These are phyloP conservation scores for Drosophila neocordata DNA, from an alignment of 1,140 invertebrate species.

Conservation along the genomic window DNA sequence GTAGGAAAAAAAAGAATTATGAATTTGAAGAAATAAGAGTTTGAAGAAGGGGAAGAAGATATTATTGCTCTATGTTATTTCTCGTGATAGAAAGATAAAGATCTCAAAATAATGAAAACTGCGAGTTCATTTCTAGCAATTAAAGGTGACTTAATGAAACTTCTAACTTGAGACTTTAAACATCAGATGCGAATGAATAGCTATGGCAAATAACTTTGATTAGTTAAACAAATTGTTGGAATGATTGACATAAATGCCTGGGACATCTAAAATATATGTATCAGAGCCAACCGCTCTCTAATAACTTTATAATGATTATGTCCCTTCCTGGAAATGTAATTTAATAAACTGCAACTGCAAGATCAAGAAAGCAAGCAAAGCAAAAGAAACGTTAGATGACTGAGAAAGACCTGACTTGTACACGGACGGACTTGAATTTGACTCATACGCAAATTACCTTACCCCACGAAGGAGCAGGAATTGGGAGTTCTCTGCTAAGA, in stretches of 20 bases:
- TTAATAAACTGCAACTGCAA: slow-evolving; percentile 67
- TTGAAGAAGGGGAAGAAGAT: slow-evolving; percentile 34
- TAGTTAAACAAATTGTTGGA: slow-evolving; percentile 8
- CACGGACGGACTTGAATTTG: slow-evolving; percentile 42
- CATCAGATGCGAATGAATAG: neutral
- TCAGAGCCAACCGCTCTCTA: slow-evolving; percentile 39
- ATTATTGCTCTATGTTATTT: neutral
- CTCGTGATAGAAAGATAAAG: slow-evolving; percentile 7
- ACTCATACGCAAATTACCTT: slow-evolving; percentile 69
- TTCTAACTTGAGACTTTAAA: slow-evolving; percentile 4
- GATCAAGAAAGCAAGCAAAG: neutral
- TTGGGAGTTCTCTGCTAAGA: slow-evolving; percentile 5
- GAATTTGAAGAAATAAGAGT: slow-evolving; percentile 9
- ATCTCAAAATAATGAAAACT: slow-evolving; percentile 3
- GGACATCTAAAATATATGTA: slow-evolving; percentile 1
- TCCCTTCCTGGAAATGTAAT: slow-evolving; percentile 71
- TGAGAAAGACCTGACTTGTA: slow-evolving; percentile 3
- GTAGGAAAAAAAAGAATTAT: slow-evolving; percentile 44
- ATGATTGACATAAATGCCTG: slow-evolving; percentile 41
- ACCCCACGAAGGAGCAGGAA: slow-evolving; percentile 26
- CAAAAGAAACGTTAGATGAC: slow-evolving; percentile 24
- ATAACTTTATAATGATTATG: slow-evolving; percentile 77
- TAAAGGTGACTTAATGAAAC: slow-evolving; percentile 70
- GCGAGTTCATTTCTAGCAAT: slow-evolving; percentile 46
- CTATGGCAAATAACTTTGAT: slow-evolving; percentile 7